Conservation (phyloP, 2,797 vertebrate species). For the Spheniscus humboldti region DNA sequence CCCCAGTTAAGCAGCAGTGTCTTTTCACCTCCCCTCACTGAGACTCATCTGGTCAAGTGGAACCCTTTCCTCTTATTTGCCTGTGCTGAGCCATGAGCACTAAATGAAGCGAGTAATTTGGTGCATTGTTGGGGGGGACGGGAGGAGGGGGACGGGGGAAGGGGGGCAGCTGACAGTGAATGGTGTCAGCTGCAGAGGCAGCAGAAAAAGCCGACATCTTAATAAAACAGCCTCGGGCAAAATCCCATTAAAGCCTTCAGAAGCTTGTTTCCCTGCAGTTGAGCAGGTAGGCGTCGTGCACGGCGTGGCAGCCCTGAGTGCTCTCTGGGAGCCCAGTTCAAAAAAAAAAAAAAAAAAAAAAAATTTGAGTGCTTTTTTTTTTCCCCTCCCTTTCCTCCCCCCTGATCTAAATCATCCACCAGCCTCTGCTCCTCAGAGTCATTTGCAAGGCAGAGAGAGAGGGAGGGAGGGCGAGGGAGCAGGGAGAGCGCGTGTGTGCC, state of each 20-base stretch:
- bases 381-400: rapidly evolving
- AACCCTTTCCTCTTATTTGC: constrained; percentile 78
- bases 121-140: constrained; percentile 75
- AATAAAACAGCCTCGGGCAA: constrained; percentile 99
- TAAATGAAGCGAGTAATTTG: constrained; percentile 87
- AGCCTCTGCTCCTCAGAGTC: constrained; percentile 78
- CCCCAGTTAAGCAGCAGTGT: constrained; percentile 65
- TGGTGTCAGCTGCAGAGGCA: constrained; percentile 99
- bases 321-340: constrained; percentile 82
- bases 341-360: constrained; percentile 59
- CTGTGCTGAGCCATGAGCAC: constrained; percentile 78
- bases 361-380: constrained; percentile 52
- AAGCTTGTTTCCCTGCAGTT: constrained; percentile 99
- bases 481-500: constrained; percentile 50
- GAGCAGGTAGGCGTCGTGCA: constrained; percentile 88
- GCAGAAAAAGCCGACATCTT: constrained; percentile 99
- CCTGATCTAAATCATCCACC: constrained; percentile 70
- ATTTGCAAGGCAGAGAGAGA: constrained; percentile 83
- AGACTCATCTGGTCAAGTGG: constrained; percentile 80
- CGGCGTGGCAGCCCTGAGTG: constrained; percentile 80
- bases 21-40: constrained; percentile 71
- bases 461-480: constrained; percentile 38
- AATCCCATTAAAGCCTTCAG: constrained; percentile 99
- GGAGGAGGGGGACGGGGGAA: constrained; percentile 79
- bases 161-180: constrained; percentile 88